Evolutionary conservation across 2,888 invertebrate species (phyloP).

Genomic region (Autographa pulchrina): DNA sequence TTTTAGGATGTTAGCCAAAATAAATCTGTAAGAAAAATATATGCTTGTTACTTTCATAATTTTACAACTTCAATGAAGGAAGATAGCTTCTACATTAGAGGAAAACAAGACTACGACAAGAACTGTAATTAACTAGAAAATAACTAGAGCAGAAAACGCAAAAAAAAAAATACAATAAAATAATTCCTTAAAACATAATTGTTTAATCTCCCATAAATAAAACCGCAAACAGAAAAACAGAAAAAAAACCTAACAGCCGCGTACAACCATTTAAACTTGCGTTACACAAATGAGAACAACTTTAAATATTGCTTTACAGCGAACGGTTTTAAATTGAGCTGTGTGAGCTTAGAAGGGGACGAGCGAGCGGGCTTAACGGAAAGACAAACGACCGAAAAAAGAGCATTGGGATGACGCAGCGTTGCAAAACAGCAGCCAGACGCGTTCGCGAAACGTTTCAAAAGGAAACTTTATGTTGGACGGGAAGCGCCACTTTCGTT

Average conservation of each 20-base stretch:
- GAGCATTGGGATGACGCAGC: conserved; percentile 64
- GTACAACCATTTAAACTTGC: conserved; percentile 60
- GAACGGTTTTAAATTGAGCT: conserved; percentile 73
- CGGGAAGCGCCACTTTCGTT: conserved; percentile 29
- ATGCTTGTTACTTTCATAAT: too few species aligned
- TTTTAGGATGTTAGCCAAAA: too few species aligned
- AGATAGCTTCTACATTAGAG: too few species aligned
- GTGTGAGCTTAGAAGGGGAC: conserved; percentile 66
- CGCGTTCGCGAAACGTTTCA: conserved; percentile 47
- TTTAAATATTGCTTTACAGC: conserved; percentile 70
- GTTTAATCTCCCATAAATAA: neutral
- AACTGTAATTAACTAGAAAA: too few species aligned
- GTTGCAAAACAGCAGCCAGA: conserved; percentile 61
- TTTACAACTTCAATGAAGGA: too few species aligned
- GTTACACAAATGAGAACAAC: conserved; percentile 67
- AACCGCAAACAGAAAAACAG: conserved; percentile 12
- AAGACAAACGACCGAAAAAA: conserved; percentile 76
- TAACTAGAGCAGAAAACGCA: neutral
- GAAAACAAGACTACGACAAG: too few species aligned
- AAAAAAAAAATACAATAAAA: neutral
- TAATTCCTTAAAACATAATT: neutral
- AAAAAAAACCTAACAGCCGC: conserved; percentile 21
- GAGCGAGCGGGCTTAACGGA: conserved; percentile 65
- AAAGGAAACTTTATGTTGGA: conserved; percentile 50
- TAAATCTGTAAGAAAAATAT: too few species aligned